Evolutionary conservation across 2,113 vertebrate genomes (phyloP).

Genomic region (Myotis davidii): DNA sequence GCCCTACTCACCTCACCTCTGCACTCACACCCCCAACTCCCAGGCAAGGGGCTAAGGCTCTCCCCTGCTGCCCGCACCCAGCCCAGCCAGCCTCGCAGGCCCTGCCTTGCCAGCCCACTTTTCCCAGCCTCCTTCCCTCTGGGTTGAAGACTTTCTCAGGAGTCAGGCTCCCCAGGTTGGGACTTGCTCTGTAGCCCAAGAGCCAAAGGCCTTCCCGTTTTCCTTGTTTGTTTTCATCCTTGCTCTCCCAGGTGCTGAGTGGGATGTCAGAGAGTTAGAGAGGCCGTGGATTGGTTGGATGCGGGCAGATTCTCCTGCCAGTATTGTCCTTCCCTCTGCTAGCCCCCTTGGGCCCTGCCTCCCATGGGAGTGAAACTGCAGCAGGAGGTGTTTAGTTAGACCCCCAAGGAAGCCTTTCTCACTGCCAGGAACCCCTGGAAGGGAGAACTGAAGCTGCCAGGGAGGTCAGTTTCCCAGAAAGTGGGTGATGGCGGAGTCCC

Average conservation of each 20-base stretch:
- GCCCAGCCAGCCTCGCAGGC: background rate
- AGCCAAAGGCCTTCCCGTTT: constrained; percentile 53
- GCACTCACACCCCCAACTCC: background rate
- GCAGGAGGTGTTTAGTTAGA: constrained; percentile 4
- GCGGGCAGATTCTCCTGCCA: background rate
- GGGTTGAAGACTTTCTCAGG: constrained; percentile 46
- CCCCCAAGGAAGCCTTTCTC: background rate
- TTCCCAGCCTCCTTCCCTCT: constrained; percentile 8
- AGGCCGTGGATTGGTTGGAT: background rate
- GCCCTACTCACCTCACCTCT: background rate
- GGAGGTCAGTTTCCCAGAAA: constrained; percentile 67
- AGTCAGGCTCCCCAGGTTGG: constrained; percentile 64
- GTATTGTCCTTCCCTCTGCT: background rate
- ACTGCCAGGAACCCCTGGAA: background rate
- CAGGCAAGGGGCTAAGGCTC: background rate
- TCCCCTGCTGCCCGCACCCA: background rate
- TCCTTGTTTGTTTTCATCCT: constrained; percentile 68
- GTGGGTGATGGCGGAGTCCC: constrained; percentile 54
- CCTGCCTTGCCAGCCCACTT: background rate
- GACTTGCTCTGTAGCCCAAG: constrained; percentile 69
- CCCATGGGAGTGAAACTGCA: background rate
- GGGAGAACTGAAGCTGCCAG: constrained; percentile 53
- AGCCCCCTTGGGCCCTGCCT: background rate
- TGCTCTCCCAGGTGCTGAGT: constrained; percentile 57
- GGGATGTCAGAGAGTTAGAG: constrained; percentile 24